Base-by-base conservation (phyloP, 1,140 invertebrate species). In the Drosophila quadrilineata region DNA sequence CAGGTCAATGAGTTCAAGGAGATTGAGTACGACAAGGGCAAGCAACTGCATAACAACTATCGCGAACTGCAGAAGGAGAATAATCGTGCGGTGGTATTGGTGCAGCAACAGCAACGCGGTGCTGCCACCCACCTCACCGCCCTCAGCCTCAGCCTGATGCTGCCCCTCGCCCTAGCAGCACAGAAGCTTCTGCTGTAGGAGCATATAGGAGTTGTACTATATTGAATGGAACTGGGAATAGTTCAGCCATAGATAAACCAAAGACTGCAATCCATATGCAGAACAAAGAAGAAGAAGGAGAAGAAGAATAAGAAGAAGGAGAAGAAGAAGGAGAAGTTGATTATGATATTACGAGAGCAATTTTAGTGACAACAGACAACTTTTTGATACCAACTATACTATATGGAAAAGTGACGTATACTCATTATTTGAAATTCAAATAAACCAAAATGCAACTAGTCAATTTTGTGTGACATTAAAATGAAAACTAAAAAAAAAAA, bases 1-100 rank as follows among this genome's bases (percentile, higher is more conserved):
- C 93, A 94, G 90, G 89, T 91, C 3, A 74, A 90, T 46, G 52
- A 82, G 21, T 91, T 91, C 62, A 88, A 90, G 56, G 56, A 75
- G 45, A 75, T 91, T 22, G 84, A 90, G 50, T 84, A 84, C 10
- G 82, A 87, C 0, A 62, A 87, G 48, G 88, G 90, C 36, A 71
- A 75, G 45, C 56, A 75, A 26, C 52, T 91, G 52, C 71, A 69
- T n/a, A 84, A 90, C 65, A 91, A 91, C 24, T 91, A 82, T 68
- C 75, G 91, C 16, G 80, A 84, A 36, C 31, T 91, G 12, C 91
- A 91, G 62, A 62, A 65, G 12, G 63, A 88, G 9, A 90, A 91
- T 36, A 82, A 87, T 53, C 80, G 88, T 3, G 71, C 85, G 2
- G 57, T 89, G 16, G 71, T 89, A 0, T 17, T 88, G 3, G 88